These are phyloP conservation scores for Spheniscus humboldti DNA, from an alignment of 2,797 vertebrate genomes.

Conservation along the genomic window DNA sequence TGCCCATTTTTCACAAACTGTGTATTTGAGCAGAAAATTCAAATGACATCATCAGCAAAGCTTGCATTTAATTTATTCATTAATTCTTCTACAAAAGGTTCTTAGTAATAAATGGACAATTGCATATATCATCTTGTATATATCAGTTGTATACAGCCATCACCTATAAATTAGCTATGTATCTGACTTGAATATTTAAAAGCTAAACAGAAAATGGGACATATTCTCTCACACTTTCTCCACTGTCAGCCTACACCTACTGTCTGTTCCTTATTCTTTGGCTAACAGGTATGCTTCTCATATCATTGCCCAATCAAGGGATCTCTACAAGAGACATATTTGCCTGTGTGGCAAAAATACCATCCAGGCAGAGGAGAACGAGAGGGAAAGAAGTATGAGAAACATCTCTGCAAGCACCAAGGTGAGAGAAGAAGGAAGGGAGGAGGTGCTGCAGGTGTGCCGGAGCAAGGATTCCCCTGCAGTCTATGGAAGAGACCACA, in stretches of 20 bases:
- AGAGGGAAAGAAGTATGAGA: background rate
- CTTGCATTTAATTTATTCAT: background rate
- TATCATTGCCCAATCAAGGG: background rate
- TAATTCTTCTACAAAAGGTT: background rate
- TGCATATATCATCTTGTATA: background rate
- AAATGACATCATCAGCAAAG: background rate
- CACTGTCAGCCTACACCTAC: background rate
- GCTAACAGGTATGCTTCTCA: background rate
- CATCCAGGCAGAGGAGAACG: background rate
- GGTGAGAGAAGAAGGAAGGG: background rate
- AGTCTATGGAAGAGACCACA: background rate
- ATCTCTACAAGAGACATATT: background rate
- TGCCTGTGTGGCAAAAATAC: background rate
- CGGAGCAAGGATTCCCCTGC: background rate
- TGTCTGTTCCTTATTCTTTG: background rate
- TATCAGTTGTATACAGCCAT: background rate
- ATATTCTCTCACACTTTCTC: background rate
- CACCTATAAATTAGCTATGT: background rate
- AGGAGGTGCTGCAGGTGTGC: background rate
- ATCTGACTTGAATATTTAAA: background rate
- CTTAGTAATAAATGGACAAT: background rate
- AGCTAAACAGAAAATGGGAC: background rate
- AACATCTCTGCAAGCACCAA: background rate
- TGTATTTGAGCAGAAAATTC: background rate
- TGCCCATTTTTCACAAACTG: background rate